Base-by-base conservation (phyloP, 2,797 vertebrate species). In the Rhinogobio ventralis region DNA sequence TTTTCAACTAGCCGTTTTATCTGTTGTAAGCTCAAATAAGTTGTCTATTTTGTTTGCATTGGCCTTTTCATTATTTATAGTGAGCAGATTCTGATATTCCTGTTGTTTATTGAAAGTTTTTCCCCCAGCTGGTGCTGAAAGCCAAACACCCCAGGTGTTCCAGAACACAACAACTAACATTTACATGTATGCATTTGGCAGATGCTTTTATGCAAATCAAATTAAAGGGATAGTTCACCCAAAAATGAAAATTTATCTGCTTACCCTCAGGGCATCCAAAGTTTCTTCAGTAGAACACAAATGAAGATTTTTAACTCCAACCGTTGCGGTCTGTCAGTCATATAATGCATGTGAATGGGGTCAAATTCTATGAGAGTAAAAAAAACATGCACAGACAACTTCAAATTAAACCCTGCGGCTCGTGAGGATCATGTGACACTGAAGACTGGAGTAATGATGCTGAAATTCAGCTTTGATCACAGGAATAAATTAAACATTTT, bases 81-180 rank as follows among this genome's bases (percentile, higher is more conserved):
- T 73, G 15, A 73, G 46, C 71, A 73, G 25, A 51, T 17, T 72
- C 3, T 73, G 45, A 49, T 73, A 33, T 33, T 74, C 2, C 46
- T 51, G 46, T 51, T 51, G 71, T 74, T 74, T 74, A 74, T 33
- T 74, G 9, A 74, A 74, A 51, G 17, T 20, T 51, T 73, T 71
- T 49, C 25, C 3, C 46, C 71, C 25, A 13, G 17, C 46, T 73
- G 46, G 13, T 17, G 9, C 28, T 51, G 9, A 74, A 51, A 74
- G 71, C 45, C 25, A 51, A 51, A 33, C 17, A 74, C 46, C 9
- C 25, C 25, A 51, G 46, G 46, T 49, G 17, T 51, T 20, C 46
- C 46, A 10, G 14, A 72, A 28, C 69, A 72, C n/a, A 71, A 23
- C 36, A n/a, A 49, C 71, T 28, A 28, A 30, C 17, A 33, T 73